A percentile compares a stretch with the other conserved stretches of the same genome.
Conservation (phyloP, 2,888 invertebrate genomes). For the Thereva nobilitata region DNA sequence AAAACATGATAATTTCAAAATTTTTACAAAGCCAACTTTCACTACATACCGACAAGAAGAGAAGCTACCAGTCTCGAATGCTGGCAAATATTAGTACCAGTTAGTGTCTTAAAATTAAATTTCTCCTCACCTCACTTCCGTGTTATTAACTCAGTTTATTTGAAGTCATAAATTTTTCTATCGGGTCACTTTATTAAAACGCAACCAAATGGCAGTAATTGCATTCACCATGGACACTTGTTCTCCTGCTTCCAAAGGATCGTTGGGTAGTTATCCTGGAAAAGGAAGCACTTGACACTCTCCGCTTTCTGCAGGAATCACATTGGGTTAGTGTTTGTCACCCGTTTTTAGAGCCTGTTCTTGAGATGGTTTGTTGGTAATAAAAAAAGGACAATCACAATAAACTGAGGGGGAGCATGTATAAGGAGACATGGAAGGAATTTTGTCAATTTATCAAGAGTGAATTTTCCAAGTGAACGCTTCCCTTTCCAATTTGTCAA, state of each 20-base stretch:
- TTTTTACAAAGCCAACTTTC: too few relatives aligned
- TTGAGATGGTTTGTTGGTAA: slow-evolving; percentile 30
- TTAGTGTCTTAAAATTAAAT: too few relatives aligned
- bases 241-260: not conserved
- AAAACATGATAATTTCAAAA: too few relatives aligned
- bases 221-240: slow-evolving; percentile 42
- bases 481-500: slow-evolving; percentile 43
- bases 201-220: slow-evolving; percentile 40
- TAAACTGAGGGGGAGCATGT: slow-evolving; percentile 37
- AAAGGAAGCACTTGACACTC: slow-evolving; percentile 13
- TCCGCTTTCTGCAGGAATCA: not conserved
- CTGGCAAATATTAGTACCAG: too few relatives aligned
- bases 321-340: slow-evolving; percentile 14
- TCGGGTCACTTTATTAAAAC: slow-evolving; percentile 37
- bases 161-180: slow-evolving; percentile 26
- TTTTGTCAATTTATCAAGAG: slow-evolving; percentile 44
- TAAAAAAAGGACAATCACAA: slow-evolving; percentile 42
- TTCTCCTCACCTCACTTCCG: too few relatives aligned
- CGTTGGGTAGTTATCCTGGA: not conserved
- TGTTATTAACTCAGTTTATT: too few relatives aligned
- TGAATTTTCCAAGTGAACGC: slow-evolving; percentile 43
- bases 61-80: too few relatives aligned
- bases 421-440: slow-evolving; percentile 41
- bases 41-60: too few relatives aligned
- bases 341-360: slow-evolving; percentile 32